A percentile compares a stretch with the other conserved stretches of the same genome.
Conservation (phyloP, 2,797 vertebrate species). For the Morelia viridis region DNA sequence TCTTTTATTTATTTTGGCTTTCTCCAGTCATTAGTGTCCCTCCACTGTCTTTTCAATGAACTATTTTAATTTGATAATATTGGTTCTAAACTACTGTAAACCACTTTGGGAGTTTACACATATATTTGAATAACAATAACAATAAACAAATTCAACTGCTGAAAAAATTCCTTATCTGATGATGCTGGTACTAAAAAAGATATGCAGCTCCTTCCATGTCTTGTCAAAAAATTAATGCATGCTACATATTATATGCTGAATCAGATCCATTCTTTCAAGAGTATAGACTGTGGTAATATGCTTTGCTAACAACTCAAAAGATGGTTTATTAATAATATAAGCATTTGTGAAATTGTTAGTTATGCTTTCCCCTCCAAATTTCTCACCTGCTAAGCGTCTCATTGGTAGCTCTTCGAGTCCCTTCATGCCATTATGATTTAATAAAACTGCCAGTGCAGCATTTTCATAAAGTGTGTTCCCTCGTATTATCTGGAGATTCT, state of each 20-base stretch:
- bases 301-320: neutral
- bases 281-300: neutral
- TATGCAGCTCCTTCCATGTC: neutral
- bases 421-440: constrained; percentile 73
- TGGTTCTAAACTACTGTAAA: neutral
- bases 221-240: neutral
- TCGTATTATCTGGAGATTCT: constrained; percentile 91
- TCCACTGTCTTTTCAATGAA: no score
- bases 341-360: neutral
- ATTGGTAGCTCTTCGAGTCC: constrained; percentile 81
- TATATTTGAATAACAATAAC: neutral
- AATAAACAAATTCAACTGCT: neutral
- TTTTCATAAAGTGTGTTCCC: constrained; percentile 87
- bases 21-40: no score
- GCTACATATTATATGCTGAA: neutral
- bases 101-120: neutral
- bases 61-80: no score
- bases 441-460: constrained; percentile 80
- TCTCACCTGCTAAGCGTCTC: constrained; percentile 85
- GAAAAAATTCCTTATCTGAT: neutral
- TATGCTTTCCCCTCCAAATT: fast-evolving
- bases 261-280: neutral
- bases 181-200: neutral
- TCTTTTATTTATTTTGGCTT: no score
- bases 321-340: neutral